A percentile compares a stretch with the other conserved stretches of the same genome.
These are phyloP conservation scores for Drosophila lacteicornis DNA, from an alignment of 1,140 invertebrate genomes.

Conservation along the genomic window DNA sequence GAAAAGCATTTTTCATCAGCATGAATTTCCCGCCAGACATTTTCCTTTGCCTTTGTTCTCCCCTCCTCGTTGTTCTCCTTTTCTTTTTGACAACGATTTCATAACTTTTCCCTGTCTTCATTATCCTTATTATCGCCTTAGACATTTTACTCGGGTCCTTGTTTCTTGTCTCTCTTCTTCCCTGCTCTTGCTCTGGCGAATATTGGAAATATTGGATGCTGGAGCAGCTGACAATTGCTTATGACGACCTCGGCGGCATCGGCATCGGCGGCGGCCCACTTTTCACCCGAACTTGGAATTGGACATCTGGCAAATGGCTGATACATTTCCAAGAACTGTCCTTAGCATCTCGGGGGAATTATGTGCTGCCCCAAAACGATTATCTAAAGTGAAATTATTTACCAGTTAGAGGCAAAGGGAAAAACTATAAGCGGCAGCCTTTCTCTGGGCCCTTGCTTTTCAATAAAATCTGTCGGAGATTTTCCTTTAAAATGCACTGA, in stretches of 20 bases:
- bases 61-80: conserved; percentile 3
- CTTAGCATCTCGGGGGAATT: conserved; percentile 21
- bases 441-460: neutral
- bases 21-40: conserved; percentile 76
- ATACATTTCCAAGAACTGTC: conserved; percentile 19
- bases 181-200: conserved; percentile 2
- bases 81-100: conserved; percentile 61
- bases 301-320: conserved; percentile 31
- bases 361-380: conserved; percentile 28
- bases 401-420: conserved; percentile 25
- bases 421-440: conserved; percentile 19
- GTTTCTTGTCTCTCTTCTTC: neutral
- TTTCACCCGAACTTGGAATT: conserved; percentile 19
- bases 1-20: conserved; percentile 82
- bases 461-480: conserved; percentile 30
- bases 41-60: conserved; percentile 69
- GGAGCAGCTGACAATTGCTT: conserved; percentile 46
- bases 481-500: conserved; percentile 11
- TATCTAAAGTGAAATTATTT: conserved; percentile 52
- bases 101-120: conserved; percentile 79
- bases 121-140: conserved; percentile 82
- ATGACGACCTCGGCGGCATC: neutral
- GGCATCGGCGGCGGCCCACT: conserved; percentile 2
- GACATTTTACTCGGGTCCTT: conserved; percentile 46
- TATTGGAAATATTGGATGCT: conserved; percentile 35